phyloP scores from a whole-genome alignment of 2,888 invertebrate genomes.

The Pristionchus entomophagus region DNA sequence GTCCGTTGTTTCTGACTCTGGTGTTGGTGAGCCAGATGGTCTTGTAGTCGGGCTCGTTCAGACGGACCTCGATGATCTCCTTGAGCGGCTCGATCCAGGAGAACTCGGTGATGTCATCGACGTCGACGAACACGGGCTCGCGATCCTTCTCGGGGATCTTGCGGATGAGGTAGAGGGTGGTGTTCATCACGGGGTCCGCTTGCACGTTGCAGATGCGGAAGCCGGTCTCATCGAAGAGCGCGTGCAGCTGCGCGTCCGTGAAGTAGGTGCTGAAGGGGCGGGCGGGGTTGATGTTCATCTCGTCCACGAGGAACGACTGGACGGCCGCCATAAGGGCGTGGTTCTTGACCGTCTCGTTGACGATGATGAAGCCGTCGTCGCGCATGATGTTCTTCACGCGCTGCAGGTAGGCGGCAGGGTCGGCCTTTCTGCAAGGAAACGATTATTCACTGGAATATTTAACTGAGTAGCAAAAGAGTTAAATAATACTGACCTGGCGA shows the following conservation, averaged over 20 bases:
- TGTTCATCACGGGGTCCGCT: conserved; percentile 66
- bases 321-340: conserved; percentile 43
- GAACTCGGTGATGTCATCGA: conserved; percentile 74
- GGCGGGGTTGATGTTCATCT: conserved; percentile 24
- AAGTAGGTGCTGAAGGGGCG: conserved; percentile 69
- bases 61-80: conserved; percentile 81
- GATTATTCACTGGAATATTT: not conserved
- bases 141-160: conserved; percentile 60
- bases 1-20: conserved; percentile 83
- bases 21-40: conserved; percentile 80
- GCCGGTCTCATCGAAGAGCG: conserved; percentile 69
- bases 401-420: conserved; percentile 69
- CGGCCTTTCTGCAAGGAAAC: conserved; percentile 59
- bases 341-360: conserved; percentile 73
- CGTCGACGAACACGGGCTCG: conserved; percentile 72
- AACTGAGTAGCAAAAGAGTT: not conserved
- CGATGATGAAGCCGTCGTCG: conserved; percentile 77
- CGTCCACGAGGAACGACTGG: conserved; percentile 44
- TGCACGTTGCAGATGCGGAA: conserved; percentile 72
- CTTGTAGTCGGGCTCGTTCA: conserved; percentile 81
- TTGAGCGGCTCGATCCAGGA: conserved; percentile 75
- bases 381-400: conserved; percentile 67
- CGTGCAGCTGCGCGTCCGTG: conserved; percentile 65
- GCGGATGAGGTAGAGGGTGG: conserved; percentile 70
- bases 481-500: conserved; percentile 57